These are phyloP conservation scores for Brachionus plicatilis DNA, from an alignment of 1,140 invertebrate species.

Conservation along the genomic window DNA sequence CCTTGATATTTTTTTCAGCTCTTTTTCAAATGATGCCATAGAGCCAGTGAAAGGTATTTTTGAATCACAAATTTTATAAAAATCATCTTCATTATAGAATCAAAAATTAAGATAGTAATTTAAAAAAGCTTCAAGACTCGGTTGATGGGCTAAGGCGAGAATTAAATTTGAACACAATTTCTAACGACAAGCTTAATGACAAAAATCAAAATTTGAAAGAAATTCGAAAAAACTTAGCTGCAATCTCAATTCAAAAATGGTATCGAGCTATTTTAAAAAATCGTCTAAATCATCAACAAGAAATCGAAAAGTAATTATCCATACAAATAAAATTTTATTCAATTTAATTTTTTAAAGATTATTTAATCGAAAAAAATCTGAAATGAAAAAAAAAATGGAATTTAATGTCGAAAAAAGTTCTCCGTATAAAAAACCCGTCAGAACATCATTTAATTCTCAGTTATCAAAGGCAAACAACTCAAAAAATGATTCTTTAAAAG, in stretches of 20 bases:
- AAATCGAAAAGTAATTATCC: conserved; percentile 18
- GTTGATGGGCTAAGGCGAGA: background rate
- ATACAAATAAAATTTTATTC: background rate
- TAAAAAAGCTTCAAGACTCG: conserved; percentile 21
- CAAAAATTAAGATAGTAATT: background rate
- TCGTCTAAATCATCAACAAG: background rate
- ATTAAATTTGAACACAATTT: background rate
- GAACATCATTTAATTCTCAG: background rate
- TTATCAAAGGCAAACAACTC: background rate
- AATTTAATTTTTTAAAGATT: background rate
- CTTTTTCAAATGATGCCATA: background rate
- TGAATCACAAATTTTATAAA: too few species aligned
- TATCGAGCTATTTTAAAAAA: background rate
- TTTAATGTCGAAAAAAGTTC: background rate
- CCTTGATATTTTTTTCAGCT: conserved; percentile 10
- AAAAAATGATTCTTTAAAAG: background rate
- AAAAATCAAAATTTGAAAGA: background rate
- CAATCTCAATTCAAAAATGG: conserved; percentile 28
- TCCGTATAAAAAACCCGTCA: background rate
- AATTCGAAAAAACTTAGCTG: conserved; percentile 11
- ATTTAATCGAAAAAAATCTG: conserved; percentile 10
- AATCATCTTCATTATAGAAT: too few species aligned
- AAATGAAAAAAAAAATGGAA: conserved; percentile 32
- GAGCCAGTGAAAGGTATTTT: background rate
- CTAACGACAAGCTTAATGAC: background rate